Conservation (phyloP, 92 coral and sea anemone species). For the Porites evermanni region DNA sequence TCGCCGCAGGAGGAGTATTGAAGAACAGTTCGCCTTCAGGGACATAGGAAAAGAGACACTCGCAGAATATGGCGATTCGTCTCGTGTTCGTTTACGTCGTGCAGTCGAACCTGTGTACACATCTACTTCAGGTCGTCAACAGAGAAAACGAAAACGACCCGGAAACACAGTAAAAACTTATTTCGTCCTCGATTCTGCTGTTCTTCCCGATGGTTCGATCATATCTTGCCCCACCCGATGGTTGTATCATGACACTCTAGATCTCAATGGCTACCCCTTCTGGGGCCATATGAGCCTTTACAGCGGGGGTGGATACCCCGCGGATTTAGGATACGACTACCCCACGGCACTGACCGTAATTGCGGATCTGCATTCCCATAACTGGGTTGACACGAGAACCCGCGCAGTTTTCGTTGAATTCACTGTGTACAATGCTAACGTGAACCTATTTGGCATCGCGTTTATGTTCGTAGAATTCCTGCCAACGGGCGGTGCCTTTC, state of each 20-base stretch:
- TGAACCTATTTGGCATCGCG: constrained; percentile 86
- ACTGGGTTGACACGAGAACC: constrained; percentile 76
- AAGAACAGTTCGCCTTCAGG: constrained; percentile 73
- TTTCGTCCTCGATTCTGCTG: constrained; percentile 75
- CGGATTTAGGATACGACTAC: constrained; percentile 93
- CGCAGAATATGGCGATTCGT: constrained; percentile 25
- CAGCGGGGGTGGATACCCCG: constrained; percentile 91
- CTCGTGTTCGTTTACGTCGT: constrained; percentile 72
- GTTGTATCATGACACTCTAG: constrained; percentile 68
- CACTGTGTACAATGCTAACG: constrained; percentile 91
- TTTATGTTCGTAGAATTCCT: constrained; percentile 88
- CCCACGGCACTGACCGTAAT: constrained; percentile 84
- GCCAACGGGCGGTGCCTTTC: constrained; percentile 89
- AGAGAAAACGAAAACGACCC: constrained; percentile 67
- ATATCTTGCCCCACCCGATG: constrained; percentile 92
- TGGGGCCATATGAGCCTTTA: constrained; percentile 85
- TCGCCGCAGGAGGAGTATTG: constrained; percentile 74
- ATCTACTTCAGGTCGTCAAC: constrained; percentile 85
- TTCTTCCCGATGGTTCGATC: constrained; percentile 79
- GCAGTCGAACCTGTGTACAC: constrained; percentile 87
- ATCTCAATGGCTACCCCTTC: constrained; percentile 92
- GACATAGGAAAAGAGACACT: constrained; percentile 38
- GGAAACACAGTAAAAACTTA: constrained; percentile 68
- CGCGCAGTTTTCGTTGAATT: constrained; percentile 87
- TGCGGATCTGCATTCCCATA: constrained; percentile 90